A percentile compares a stretch with the other conserved stretches of the same genome.
These are phyloP conservation scores for Cephus nigrinus DNA, from an alignment of 2,888 invertebrate species.

Conservation along the genomic window DNA sequence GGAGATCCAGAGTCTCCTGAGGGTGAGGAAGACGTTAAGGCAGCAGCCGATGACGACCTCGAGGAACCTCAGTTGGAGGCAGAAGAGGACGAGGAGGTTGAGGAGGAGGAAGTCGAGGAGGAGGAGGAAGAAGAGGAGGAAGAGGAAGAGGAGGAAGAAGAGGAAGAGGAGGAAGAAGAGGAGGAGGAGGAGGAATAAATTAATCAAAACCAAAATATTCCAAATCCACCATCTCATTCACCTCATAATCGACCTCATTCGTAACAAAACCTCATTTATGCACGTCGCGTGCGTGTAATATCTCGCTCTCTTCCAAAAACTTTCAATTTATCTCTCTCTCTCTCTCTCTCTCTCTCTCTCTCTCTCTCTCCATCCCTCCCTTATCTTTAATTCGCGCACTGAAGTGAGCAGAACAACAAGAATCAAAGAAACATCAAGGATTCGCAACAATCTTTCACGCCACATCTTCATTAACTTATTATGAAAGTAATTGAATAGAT, in stretches of 20 bases:
- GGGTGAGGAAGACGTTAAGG: slow-evolving; percentile 89
- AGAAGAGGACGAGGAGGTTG: slow-evolving; percentile 79
- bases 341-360: too few relatives aligned
- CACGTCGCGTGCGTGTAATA: background rate
- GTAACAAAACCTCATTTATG: background rate
- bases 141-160: slow-evolving; percentile 58
- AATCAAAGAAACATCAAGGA: background rate
- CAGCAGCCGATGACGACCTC: slow-evolving; percentile 77
- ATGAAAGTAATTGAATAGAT: background rate
- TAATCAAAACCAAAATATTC: background rate
- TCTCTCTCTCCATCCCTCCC: background rate
- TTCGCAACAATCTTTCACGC: background rate
- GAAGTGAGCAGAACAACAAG: background rate
- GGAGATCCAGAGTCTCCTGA: slow-evolving; percentile 91
- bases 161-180: slow-evolving; percentile 60
- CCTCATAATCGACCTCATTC: background rate
- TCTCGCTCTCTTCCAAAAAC: background rate
- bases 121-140: slow-evolving; percentile 57
- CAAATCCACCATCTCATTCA: background rate
- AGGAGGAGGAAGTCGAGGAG: slow-evolving; percentile 74
- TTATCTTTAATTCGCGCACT: background rate
- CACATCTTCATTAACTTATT: background rate
- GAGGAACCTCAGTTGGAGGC: slow-evolving; percentile 76
- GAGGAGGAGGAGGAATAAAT: slow-evolving; percentile 49
- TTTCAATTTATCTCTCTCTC: too few relatives aligned